Base-by-base conservation (phyloP, 2,888 invertebrate genomes). In the Carcina quercana region DNA sequence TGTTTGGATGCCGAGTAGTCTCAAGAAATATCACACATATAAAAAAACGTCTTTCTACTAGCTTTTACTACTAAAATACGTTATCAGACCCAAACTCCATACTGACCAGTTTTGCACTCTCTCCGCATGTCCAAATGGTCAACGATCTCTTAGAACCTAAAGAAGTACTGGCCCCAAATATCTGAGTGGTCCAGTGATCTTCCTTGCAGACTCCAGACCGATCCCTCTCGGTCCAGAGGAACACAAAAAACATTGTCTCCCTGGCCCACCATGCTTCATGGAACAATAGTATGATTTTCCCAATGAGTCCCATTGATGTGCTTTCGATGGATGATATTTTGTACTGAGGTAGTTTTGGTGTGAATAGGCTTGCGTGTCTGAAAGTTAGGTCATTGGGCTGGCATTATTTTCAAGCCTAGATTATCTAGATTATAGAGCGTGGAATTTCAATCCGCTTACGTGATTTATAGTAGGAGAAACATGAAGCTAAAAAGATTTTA, bases 201-300 rank as follows among this genome's bases (percentile, higher is more conserved):
- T 58, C 54, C 2, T 37, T 33, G 0, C 28, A 15, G 0, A 65
- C 30, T 0, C 6, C 35, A 13, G 20, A 26, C 21, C 33, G 50
- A 20, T 69, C 67, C 10, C 48, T 56, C 0, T 32, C 33, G 6
- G 28, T 53, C 72, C 72, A 73, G 0, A 70, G 2, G 11, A 69
- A 65, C n/a, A n/a, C n/a, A n/a, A n/a, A n/a, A 15, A 50, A 51
- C 1, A 39, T 38, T 43, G 25, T 66, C 57, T 63, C 48, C 6
- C 65, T 59, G 1, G 74, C 73, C 89, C 92, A 91, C 89, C 91
- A 91, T 2, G 72, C 70, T 1, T 73, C 49, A 0, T 88, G 79
- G 60, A 91, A 94, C 29, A 86, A 75, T 1, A 94, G 47, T 32
- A 87, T 86, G 11, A 94, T 86, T 72, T 94, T 94, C 38, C 88